Evolutionary conservation across 1,140 invertebrate species (phyloP), one percentile per base, ranked within the genome.

Genomic region (Mactra quadrangularis): DNA sequence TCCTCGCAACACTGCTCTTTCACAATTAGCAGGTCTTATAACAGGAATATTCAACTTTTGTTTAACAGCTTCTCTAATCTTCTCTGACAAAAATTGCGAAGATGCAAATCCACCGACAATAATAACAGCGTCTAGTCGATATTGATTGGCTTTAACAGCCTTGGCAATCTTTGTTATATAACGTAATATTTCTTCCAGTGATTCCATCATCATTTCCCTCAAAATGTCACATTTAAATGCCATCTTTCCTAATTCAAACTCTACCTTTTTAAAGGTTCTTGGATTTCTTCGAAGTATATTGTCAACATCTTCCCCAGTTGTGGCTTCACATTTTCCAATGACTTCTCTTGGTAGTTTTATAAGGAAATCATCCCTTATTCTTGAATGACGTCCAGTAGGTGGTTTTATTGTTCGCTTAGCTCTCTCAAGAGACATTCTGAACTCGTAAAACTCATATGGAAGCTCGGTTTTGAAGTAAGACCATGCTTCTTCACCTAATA

Each of bases 71-170:
- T 6, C 19, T 74, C n/a, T 74, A 13, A 74, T 22, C 55, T 38
- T 29, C 13, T 35, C 53, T 25, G 31, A 52, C 70, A 74, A 27
- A 27, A 57, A 57, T 27, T n/a, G 55, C 33, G 70, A 74, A 4
- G 33, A 41, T n/a, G 70, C 33, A 29, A 74, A 74, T 11, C 70
- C 70, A 19, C 68, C 68, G 0, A 74, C 70, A 33, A 59, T 25
- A 6, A 74, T 11, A 11, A 74, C 50, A n/a, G 70, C 70, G 25
- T 55, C 15, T 27, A 74, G 55, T 9, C 33, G 50, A 7, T 0
- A 2, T 6, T 50, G 1, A 22, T 0, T 11, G 0, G n/a, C 2
- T 57, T 25, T 25, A 27, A 45, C 50, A 35, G 29, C 33, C 17
- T 33, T 19, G 55, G 33, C n/a, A 57, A 57, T 38, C 4, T 74